A percentile compares a stretch with the other conserved stretches of the same genome.
phyloP scores from a whole-genome alignment of 1,140 invertebrate genomes.

The Maniola jurtina region DNA sequence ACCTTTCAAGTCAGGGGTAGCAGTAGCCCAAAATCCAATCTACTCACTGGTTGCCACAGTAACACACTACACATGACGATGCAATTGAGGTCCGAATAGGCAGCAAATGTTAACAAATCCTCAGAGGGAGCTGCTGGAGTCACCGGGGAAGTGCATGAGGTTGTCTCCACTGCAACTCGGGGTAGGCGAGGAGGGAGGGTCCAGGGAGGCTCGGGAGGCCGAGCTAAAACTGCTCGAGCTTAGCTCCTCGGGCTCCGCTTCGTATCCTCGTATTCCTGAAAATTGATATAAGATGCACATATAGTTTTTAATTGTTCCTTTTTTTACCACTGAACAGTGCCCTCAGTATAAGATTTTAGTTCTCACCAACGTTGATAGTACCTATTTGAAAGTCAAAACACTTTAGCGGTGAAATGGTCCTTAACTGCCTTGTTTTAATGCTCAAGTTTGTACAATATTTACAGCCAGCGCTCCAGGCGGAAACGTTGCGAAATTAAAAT shows the following conservation, averaged over 20 bases:
- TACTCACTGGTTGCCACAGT: background rate
- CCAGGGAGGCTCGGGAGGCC: slow-evolving; percentile 87
- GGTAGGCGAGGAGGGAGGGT: slow-evolving; percentile 85
- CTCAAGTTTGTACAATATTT: no score
- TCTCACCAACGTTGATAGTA: no score
- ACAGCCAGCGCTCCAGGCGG: no score
- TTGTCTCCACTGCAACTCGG: slow-evolving; percentile 84
- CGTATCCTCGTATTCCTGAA: slow-evolving; percentile 51
- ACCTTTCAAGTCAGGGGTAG: background rate
- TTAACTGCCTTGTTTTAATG: no score
- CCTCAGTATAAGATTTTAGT: no score
- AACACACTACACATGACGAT: slow-evolving; percentile 10
- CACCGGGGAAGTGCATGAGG: slow-evolving; percentile 87
- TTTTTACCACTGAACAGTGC: no score
- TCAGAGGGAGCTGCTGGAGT: slow-evolving; percentile 84
- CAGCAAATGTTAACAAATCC: slow-evolving; percentile 34
- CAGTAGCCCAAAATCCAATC: slow-evolving; percentile 9
- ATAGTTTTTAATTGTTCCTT: no score
- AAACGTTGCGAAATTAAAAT: no score
- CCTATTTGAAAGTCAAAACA: no score
- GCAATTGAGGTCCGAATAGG: slow-evolving; percentile 28
- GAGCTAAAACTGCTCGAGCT: slow-evolving; percentile 91
- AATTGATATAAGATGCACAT: no score
- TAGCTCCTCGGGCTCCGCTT: slow-evolving; percentile 84
- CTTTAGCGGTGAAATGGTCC: no score